Evolutionary conservation across 2,888 invertebrate species (phyloP).

Genomic region (Furcula furcula): DNA sequence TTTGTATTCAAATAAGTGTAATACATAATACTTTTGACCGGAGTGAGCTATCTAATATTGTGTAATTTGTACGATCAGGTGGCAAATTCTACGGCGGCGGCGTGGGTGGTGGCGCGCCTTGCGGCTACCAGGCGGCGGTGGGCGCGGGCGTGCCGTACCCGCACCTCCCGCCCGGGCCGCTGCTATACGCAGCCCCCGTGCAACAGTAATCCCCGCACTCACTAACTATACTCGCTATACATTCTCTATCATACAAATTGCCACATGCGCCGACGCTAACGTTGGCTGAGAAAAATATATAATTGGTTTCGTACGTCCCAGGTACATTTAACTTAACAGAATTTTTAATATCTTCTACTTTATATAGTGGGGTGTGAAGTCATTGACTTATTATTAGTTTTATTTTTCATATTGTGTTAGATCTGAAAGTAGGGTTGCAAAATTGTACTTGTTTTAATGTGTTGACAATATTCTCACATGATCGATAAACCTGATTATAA

Average conservation of each 20-base stretch:
- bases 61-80: constrained; percentile 55
- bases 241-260: background rate
- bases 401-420: constrained; percentile 53
- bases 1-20: too few species aligned
- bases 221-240: constrained; percentile 19
- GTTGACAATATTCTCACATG: constrained; percentile 21
- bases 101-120: constrained; percentile 81
- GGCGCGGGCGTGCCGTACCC: constrained; percentile 83
- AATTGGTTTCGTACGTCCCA: constrained; percentile 24
- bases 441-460: constrained; percentile 36
- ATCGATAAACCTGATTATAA: constrained; percentile 11
- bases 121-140: constrained; percentile 86
- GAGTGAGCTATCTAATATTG: too few species aligned
- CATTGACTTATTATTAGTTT: constrained; percentile 37
- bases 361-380: constrained; percentile 44
- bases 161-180: constrained; percentile 80
- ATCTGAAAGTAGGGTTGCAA: constrained; percentile 72
- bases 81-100: constrained; percentile 89
- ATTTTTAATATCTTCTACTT: constrained; percentile 16
- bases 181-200: constrained; percentile 85
- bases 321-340: constrained; percentile 11
- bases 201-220: constrained; percentile 83
- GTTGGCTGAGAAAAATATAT: background rate
- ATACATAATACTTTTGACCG: too few species aligned
- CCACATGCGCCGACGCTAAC: background rate